Conservation (phyloP, 2,888 invertebrate species). For the Drosophila diplacantha region DNA sequence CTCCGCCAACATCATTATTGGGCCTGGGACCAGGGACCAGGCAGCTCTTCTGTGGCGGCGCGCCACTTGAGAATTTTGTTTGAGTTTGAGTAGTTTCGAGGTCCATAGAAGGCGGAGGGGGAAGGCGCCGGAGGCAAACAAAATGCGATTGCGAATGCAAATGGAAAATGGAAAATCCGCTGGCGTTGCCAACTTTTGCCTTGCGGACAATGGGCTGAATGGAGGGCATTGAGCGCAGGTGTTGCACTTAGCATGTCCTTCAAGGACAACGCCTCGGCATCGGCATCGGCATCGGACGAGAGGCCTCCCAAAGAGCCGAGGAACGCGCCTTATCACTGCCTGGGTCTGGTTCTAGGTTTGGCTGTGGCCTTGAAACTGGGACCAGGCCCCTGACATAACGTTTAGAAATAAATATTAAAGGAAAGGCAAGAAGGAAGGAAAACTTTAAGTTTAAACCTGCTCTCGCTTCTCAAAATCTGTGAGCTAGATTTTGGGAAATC, state of each 20-base stretch:
- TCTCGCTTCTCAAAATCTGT: neutral
- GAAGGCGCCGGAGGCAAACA: constrained; percentile 20
- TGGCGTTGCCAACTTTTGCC: constrained; percentile 31
- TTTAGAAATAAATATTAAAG: neutral
- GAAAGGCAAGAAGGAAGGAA: fast-evolving
- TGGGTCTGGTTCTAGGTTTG: neutral
- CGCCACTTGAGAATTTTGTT: constrained; percentile 54
- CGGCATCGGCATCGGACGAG: constrained; percentile 2
- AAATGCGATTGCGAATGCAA: constrained; percentile 38
- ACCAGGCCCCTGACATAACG: neutral
- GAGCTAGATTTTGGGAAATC: neutral
- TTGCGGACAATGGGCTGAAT: constrained; percentile 50
- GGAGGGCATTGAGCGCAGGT: constrained; percentile 59
- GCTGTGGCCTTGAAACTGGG: neutral
- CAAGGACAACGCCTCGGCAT: constrained; percentile 46
- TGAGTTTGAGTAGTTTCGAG: constrained; percentile 49
- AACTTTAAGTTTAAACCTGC: neutral
- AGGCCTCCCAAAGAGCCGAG: neutral
- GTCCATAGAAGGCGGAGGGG: constrained; percentile 31
- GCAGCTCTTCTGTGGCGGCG: constrained; percentile 15
- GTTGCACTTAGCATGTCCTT: constrained; percentile 53
- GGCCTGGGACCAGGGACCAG: constrained; percentile 18
- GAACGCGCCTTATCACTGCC: constrained; percentile 17
- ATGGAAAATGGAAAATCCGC: constrained; percentile 29
- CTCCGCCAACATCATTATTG: constrained; percentile 52